Evolutionary conservation across 1,140 invertebrate genomes (phyloP).

Genomic region (Ceratina calcarata): DNA sequence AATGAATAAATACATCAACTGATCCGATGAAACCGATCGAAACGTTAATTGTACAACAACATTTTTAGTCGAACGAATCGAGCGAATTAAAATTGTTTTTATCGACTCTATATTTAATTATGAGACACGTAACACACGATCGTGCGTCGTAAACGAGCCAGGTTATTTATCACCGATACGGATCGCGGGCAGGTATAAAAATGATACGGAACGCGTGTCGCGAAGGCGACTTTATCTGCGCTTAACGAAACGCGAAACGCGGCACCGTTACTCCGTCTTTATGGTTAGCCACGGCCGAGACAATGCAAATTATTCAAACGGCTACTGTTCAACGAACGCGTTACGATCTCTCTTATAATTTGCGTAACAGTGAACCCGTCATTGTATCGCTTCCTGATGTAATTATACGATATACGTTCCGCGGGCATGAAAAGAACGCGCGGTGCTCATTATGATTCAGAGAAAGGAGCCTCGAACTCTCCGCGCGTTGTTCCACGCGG

Average conservation of each 20-base stretch:
- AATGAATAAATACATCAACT: no score
- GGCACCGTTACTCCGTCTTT: constrained; percentile 30
- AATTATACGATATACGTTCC: constrained; percentile 28
- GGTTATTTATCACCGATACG: not conserved
- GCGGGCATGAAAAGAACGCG: constrained; percentile 9
- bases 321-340: constrained; percentile 15
- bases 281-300: constrained; percentile 28
- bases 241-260: not conserved
- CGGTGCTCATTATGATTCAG: constrained; percentile 29
- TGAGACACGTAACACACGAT: not conserved
- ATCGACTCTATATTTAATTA: no score
- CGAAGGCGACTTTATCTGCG: not conserved
- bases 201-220: not conserved
- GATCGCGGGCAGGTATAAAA: not conserved
- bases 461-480: constrained; percentile 10
- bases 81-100: no score
- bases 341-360: constrained; percentile 35
- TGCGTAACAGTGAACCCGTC: constrained; percentile 48
- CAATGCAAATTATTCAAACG: constrained; percentile 36
- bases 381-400: constrained; percentile 45
- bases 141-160: not conserved
- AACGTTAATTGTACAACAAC: no score
- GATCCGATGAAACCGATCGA: no score
- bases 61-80: no score
- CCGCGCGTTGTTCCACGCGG: not conserved